Base-by-base conservation (phyloP, 1,140 invertebrate species). In the Drosophila quadrilineata region DNA sequence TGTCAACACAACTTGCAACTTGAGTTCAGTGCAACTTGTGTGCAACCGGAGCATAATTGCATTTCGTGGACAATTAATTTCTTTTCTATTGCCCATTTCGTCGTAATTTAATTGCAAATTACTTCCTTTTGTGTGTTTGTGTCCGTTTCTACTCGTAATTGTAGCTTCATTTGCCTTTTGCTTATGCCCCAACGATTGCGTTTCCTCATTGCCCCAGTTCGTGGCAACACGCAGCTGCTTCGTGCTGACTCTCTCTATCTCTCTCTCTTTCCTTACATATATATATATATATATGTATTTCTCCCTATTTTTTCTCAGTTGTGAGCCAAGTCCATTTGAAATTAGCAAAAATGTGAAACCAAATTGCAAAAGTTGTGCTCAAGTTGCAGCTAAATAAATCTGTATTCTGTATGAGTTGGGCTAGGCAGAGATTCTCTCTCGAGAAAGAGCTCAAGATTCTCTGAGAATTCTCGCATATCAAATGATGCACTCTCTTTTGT, bases 61-160 rank as follows among this genome's bases (percentile, higher is more conserved):
- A 88, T 88, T 88, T 88, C 86, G 86, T 88, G 86, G 86, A 88
- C 86, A 88, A 88, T 88, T 88, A 88, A 88, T 88, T 88, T 80
- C 80, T 50, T 86, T 88, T 88, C 86, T 86, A 88, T 88, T 88
- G 86, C 86, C 86, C 86, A 88, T 88, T 88, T 88, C 80, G 80
- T 72, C 71, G 86, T 88, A 88, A 88, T 88, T 88, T 86, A 88
- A 88, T 88, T 86, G 86, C 86, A 88, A 88, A 88, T 88, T 86
- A 88, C 86, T 88, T 88, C 86, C 86, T 84, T 88, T 79, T 86
- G 68, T 80, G n/a, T n/a, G 62, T 54, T 58, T 63, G 58, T 63
- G 58, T 63, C 65, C 59, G 59, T 54, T 54, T 54, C 52, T 14
- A 52, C 35, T 65, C 67, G 76, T 82, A 80, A 76, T 82, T 80